Evolutionary conservation across 2,888 invertebrate genomes (phyloP), one percentile per base, ranked within the genome.

Genomic region (Scaptodrosophila latifasciaeformis): DNA sequence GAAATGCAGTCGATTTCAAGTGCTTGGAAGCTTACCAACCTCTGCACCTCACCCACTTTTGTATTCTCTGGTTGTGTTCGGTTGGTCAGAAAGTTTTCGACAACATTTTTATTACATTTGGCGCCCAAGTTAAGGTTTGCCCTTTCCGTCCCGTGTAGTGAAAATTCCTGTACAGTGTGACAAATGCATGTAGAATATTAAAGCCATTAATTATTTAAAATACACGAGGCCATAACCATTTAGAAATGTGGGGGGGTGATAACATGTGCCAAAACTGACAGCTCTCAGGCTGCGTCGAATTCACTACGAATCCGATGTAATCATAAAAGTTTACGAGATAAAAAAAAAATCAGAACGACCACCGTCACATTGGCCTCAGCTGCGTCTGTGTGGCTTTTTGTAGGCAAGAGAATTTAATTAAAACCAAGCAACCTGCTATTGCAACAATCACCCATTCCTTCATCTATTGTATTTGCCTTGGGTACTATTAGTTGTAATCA

Each of bases 151-250:
- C 42, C 43, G 39, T 40, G 24, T 7, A 15, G 30, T 40, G 18
- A n/a, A 7, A 21, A 44, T n/a, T 29, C 40, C 9, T 19, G 18
- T 13, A 39, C 6, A 6, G 29, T 12, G 46, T 29, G 29, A 40
- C 44, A 10, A 34, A 13, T 13, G 34, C 42, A 53, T 35, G 34
- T 35, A 17, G 19, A 27, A 34, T 34, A 34, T 34, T n/a, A n/a
- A n/a, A n/a, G n/a, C n/a, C 75, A 78, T 80, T 70, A 77, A 74
- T 80, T 80, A 75, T 75, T 80, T 62, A 75, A 70, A 80, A 62
- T 74, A 61, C 52, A 49, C 70, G 54, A 29, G 48, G 62, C 76
- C 74, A 74, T 80, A 63, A 77, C 61, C 81, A 70, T 74, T 80
- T 74, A 59, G 78, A 48, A 17, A 39, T 49, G 46, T 13, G 24